A percentile compares a stretch with the other conserved stretches of the same genome.
Evolutionary conservation across 2,113 vertebrate genomes (phyloP).

Genomic region (Mormyrus iriodes): DNA sequence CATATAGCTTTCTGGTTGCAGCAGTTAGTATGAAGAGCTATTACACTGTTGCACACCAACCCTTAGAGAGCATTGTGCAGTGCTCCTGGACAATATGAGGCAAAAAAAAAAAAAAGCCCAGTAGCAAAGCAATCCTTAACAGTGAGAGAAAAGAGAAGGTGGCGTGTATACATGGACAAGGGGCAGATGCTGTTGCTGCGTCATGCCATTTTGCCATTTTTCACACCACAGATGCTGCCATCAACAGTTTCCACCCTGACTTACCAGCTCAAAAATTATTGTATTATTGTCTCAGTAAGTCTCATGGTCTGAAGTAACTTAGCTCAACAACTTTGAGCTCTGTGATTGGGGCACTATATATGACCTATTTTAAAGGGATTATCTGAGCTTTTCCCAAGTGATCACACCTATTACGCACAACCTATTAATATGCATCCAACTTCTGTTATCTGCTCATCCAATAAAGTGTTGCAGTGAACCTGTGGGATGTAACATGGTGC

Average conservation of each 20-base stretch:
- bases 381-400: background rate
- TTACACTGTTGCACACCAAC: background rate
- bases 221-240: background rate
- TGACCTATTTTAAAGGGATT: background rate
- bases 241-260: background rate
- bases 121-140: background rate
- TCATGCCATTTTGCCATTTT: background rate
- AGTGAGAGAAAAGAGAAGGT: background rate
- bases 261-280: background rate
- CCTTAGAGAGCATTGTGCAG: background rate
- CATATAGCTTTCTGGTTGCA: background rate
- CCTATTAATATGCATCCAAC: too few species aligned
- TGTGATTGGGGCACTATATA: background rate
- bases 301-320: background rate
- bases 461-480: too few species aligned
- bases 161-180: background rate
- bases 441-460: too few species aligned
- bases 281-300: background rate
- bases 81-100: background rate
- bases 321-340: background rate
- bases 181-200: background rate
- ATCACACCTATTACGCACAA: background rate
- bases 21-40: background rate
- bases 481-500: too few species aligned
- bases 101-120: background rate